A percentile compares a stretch with the other conserved stretches of the same genome.
Conservation (phyloP, 2,888 invertebrate genomes). For the Eupithecia subfuscata region DNA sequence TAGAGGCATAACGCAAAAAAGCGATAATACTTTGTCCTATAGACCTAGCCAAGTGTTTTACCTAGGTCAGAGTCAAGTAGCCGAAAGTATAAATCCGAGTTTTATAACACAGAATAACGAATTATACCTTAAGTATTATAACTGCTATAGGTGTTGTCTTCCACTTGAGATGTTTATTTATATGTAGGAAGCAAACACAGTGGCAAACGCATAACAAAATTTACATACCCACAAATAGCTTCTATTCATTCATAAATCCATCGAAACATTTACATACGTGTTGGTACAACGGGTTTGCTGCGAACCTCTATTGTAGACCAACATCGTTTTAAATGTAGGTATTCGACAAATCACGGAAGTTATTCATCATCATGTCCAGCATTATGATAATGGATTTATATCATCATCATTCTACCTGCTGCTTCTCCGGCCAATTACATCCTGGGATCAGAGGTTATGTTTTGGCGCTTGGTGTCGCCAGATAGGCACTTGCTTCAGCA, state of each 20-base stretch:
- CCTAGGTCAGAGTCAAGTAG: too few species aligned
- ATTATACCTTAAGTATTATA: not conserved
- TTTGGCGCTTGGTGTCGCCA: too few species aligned
- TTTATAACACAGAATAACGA: too few species aligned
- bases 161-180: not conserved
- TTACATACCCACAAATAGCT: not conserved
- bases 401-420: not conserved
- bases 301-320: not conserved
- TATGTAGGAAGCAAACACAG: not conserved
- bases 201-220: not conserved
- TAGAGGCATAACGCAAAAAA: too few species aligned
- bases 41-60: not conserved
- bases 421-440: not conserved
- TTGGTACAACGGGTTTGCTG: not conserved
- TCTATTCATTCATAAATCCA: conserved; percentile 11
- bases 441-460: too few species aligned
- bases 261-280: conserved; percentile 3
- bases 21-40: too few species aligned
- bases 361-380: not conserved
- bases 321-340: not conserved
- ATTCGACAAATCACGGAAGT: not conserved
- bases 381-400: not conserved
- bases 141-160: not conserved
- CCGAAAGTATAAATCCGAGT: too few species aligned
- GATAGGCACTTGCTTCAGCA: too few species aligned